A percentile compares a stretch with the other conserved stretches of the same genome.
These are phyloP conservation scores for Tenebrosternarchus preto DNA, from an alignment of 2,113 vertebrate species.

Conservation along the genomic window DNA sequence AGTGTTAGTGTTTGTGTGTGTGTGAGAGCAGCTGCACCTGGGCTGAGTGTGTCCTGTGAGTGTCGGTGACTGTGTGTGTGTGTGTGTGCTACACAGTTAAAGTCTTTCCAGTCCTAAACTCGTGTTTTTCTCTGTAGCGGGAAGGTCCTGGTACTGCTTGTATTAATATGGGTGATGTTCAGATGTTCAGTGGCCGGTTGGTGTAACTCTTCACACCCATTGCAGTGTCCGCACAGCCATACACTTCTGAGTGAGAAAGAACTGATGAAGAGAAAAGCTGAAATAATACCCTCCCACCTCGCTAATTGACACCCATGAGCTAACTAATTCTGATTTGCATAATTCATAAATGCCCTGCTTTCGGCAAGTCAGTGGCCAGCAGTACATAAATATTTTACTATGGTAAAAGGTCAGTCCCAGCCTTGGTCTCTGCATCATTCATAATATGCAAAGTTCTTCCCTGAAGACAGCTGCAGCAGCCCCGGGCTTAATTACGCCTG, in stretches of 20 bases:
- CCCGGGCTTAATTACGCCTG: constrained; percentile 68
- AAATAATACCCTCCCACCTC: constrained; percentile 48
- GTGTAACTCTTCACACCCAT: constrained; percentile 15
- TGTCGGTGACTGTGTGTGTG: too few species aligned
- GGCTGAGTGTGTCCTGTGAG: too few species aligned
- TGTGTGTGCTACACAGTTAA: background rate
- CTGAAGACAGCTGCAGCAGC: constrained; percentile 57
- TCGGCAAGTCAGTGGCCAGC: constrained; percentile 59
- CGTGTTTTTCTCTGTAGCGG: background rate
- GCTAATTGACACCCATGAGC: constrained; percentile 65
- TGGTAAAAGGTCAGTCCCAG: constrained; percentile 56
- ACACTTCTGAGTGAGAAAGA: background rate
- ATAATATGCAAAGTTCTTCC: constrained; percentile 60
- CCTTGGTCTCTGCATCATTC: constrained; percentile 65
- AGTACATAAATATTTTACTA: constrained; percentile 66
- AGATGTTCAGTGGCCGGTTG: constrained; percentile 45
- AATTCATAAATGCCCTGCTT: constrained; percentile 59
- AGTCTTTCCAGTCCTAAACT: background rate
- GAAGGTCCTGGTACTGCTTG: constrained; percentile 43
- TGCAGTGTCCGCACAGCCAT: background rate
- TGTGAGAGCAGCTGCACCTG: too few species aligned
- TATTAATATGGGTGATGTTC: constrained; percentile 64
- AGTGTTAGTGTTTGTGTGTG: too few species aligned
- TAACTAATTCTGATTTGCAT: constrained; percentile 68
- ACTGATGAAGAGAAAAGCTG: constrained; percentile 32